Evolutionary conservation across 2,113 vertebrate genomes (phyloP).

Genomic region (Stictonetta naevosa): DNA sequence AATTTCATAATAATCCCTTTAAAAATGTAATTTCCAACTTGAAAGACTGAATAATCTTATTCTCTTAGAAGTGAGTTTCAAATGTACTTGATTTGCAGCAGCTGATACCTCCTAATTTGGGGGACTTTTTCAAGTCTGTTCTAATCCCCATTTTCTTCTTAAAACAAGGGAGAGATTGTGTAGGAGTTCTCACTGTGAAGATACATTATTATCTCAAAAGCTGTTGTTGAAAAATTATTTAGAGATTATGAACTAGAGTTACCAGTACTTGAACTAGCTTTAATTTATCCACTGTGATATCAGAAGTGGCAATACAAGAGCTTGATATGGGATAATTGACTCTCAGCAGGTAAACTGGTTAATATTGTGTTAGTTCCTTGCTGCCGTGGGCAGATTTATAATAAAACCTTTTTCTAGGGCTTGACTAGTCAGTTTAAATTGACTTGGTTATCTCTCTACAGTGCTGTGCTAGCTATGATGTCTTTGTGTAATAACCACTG

Average conservation of each 20-base stretch:
- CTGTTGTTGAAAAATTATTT: background rate
- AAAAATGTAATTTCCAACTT: background rate
- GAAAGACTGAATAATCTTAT: conserved; percentile 36
- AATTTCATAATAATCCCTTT: background rate
- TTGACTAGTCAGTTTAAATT: background rate
- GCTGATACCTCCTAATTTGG: background rate
- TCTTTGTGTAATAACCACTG: background rate
- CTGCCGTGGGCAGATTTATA: background rate
- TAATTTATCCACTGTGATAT: background rate
- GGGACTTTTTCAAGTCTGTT: background rate
- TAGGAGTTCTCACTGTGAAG: background rate
- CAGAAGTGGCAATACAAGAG: background rate
- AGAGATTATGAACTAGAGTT: background rate
- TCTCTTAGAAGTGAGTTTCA: conserved; percentile 15
- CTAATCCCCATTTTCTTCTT: background rate
- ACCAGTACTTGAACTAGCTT: background rate
- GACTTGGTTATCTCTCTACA: background rate
- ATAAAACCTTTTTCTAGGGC: background rate
- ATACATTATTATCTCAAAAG: background rate
- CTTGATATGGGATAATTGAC: background rate
- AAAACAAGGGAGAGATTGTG: background rate
- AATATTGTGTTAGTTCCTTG: background rate
- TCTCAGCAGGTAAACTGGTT: background rate
- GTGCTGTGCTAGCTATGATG: background rate
- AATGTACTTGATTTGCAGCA: background rate